Base-by-base conservation (phyloP, 1,140 invertebrate species). In the Drosophila bifasciata region DNA sequence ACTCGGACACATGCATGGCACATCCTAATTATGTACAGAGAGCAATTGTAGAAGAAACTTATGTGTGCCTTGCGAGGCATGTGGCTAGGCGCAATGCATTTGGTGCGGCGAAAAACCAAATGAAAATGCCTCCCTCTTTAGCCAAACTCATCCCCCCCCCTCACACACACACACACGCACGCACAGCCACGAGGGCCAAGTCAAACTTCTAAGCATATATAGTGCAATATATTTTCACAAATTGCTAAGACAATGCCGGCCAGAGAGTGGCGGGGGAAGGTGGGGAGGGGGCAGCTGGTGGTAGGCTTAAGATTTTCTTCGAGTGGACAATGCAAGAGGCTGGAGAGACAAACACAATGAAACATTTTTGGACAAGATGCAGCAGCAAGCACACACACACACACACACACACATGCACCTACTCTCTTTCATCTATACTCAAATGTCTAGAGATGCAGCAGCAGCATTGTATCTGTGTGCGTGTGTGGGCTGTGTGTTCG, bases 331-430 rank as follows among this genome's bases (percentile, higher is more conserved):
- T 78, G 60, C 78, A 70, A 46, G 56, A 66, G 78, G 70, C 79
- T n/a, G n/a, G n/a, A n/a, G 79, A 83, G 74, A 77, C 79, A 81
- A 86, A 81, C 79, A 86, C 81, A 86, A 88, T 86, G 81, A 77
- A 86, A 77, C 69, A 88, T 88, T 86, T 86, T 86, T 88, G 83
- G 72, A 78, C 78, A 86, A 86, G 80, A 84, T 80, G 81, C 83
- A 86, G 81, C 83, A 86, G 49, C 56, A 66, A 41, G 62, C 73
- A 50, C 73, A 41, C 32, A 36, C 11, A 36, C 11, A 21, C 25
- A n/a, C 41, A 48, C 56, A 57, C 41, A n/a, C 41, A 25, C 44
- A 63, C 39, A 45, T 52, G 43, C 39, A 45, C 40, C 17, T 49
- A 49, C 17, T 15, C 41, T 15, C 41, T 7, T 3, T 13, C 11